Conservation (phyloP, 2,888 invertebrate species). For the Acrobasis repandana region DNA sequence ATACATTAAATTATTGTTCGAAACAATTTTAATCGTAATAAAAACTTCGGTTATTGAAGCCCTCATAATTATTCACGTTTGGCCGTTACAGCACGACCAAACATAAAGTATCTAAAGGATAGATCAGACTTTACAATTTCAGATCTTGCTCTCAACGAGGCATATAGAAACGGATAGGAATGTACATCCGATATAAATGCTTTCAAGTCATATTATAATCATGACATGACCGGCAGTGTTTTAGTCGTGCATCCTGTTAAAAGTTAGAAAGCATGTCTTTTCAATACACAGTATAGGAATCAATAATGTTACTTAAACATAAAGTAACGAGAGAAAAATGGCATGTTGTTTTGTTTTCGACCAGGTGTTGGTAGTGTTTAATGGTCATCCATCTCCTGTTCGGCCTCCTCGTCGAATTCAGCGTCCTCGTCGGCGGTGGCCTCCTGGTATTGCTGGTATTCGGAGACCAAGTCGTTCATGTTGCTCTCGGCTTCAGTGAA, state of each 20-base stretch:
- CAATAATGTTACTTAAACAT: conserved; percentile 71
- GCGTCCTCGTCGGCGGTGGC: conserved; percentile 92
- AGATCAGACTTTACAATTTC: conserved; percentile 71
- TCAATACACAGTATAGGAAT: conserved; percentile 69
- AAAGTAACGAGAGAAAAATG: conserved; percentile 74
- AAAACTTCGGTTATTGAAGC: conserved; percentile 78
- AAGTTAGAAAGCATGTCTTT: conserved; percentile 77
- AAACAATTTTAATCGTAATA: conserved; percentile 63
- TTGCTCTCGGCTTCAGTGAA: conserved; percentile 97
- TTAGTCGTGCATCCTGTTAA: conserved; percentile 77
- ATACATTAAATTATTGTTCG: conserved; percentile 78
- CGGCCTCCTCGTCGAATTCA: conserved; percentile 90
- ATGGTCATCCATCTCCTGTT: conserved; percentile 86
- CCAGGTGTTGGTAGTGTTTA: conserved; percentile 43
- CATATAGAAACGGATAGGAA: conserved; percentile 62
- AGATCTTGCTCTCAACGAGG: conserved; percentile 68
- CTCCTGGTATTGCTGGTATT: conserved; percentile 97
- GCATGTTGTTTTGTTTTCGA: conserved; percentile 60
- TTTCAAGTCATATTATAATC: conserved; percentile 49
- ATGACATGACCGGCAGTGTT: conserved; percentile 62
- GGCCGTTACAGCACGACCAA: conserved; percentile 50
- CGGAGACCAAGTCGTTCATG: conserved; percentile 96
- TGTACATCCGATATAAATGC: conserved; percentile 62
- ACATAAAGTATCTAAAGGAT: conserved; percentile 60
- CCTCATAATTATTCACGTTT: conserved; percentile 62